phyloP scores from a whole-genome alignment of 2,888 invertebrate species.

The Oligia fasciuncula region DNA sequence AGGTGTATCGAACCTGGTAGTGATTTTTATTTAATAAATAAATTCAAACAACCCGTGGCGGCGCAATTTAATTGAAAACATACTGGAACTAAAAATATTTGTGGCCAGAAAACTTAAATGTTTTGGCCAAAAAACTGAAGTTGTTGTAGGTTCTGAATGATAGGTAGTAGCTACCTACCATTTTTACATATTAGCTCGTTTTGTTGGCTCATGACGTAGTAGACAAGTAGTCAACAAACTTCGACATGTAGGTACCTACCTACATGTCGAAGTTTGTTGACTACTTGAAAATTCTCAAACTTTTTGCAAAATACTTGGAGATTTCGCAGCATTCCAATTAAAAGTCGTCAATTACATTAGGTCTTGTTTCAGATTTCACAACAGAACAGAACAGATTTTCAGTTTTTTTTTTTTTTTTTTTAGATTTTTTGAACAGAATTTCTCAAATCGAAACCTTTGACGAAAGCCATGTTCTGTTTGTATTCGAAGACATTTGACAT shows the following conservation, averaged over 20 bases:
- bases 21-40: conserved; percentile 4
- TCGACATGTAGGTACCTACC: too few relatives aligned
- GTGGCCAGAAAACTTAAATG: neutral
- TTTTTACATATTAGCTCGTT: neutral
- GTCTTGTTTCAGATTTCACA: neutral
- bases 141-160: neutral
- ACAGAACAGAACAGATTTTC: too few relatives aligned
- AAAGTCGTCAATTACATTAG: neutral
- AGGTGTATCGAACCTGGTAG: neutral
- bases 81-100: conserved; percentile 2
- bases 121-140: neutral
- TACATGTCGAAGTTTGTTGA: neutral
- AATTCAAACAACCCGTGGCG: neutral
- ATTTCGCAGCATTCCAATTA: neutral
- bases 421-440: too few relatives aligned
- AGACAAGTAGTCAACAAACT: too few relatives aligned
- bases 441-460: neutral
- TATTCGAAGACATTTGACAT: neutral
- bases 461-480: neutral
- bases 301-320: neutral
- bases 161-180: neutral
- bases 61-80: conserved; percentile 21
- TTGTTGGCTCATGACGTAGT: neutral
- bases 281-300: neutral
- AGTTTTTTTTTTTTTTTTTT: too few relatives aligned